Conservation (phyloP, 2,113 vertebrate genomes). For the Oceanites oceanicus region DNA sequence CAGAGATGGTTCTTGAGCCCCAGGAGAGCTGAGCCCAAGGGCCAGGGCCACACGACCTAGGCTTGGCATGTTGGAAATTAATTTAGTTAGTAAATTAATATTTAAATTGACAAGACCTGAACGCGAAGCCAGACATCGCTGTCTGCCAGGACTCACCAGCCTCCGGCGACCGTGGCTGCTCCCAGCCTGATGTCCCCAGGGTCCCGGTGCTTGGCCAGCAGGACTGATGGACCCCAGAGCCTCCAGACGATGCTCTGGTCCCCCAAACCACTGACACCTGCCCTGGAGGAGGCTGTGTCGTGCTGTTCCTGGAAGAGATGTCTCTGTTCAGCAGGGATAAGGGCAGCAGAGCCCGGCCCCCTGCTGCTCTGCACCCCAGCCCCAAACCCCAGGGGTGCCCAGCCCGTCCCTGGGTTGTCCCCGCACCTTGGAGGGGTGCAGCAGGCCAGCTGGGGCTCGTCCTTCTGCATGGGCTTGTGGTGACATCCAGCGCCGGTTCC, state of each 20-base stretch:
- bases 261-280: rapidly evolving
- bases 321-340: background rate
- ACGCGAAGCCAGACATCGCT: background rate
- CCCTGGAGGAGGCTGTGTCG: rapidly evolving
- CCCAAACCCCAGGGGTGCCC: too few species aligned
- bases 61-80: background rate
- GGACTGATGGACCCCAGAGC: rapidly evolving
- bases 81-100: background rate
- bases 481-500: background rate
- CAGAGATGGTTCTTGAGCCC: rapidly evolving
- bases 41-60: rapidly evolving
- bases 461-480: background rate
- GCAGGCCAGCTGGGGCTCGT: background rate
- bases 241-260: rapidly evolving
- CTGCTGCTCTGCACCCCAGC: background rate
- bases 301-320: background rate
- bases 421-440: too few species aligned
- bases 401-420: background rate
- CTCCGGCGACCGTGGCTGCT: background rate
- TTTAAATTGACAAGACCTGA: background rate
- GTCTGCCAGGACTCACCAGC: background rate
- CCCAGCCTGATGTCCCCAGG: rapidly evolving
- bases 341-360: background rate
- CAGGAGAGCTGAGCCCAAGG: background rate
- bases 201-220: background rate